Evolutionary conservation across 2,888 invertebrate genomes (phyloP).

Genomic region (Antitype chi): DNA sequence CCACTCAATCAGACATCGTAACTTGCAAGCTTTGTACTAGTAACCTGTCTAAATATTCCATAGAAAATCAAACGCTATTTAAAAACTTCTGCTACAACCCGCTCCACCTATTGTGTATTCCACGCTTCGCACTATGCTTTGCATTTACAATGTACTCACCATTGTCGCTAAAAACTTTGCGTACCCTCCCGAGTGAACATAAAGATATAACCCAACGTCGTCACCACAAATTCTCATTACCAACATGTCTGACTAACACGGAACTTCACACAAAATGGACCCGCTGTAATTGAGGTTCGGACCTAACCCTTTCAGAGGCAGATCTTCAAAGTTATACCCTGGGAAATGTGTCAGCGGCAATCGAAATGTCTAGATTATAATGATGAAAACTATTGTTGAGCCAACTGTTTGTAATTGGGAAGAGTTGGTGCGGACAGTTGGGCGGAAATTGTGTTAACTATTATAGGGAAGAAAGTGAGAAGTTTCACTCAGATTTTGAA

Average conservation of each 20-base stretch:
- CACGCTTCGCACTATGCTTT: conserved; percentile 12
- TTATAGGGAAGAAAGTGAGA: background rate
- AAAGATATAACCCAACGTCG: conserved; percentile 46
- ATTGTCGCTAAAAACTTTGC: conserved; percentile 45
- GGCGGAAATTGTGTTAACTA: conserved; percentile 7
- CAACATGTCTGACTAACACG: conserved; percentile 54
- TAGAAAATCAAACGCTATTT: conserved; percentile 25
- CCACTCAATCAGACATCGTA: background rate
- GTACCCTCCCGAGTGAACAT: conserved; percentile 31
- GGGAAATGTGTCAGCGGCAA: conserved; percentile 65
- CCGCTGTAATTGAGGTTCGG: conserved; percentile 61
- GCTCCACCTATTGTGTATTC: background rate
- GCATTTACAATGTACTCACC: conserved; percentile 25
- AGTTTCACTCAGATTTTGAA: background rate
- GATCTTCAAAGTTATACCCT: conserved; percentile 66
- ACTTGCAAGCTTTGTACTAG: background rate
- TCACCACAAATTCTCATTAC: conserved; percentile 64
- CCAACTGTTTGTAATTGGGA: conserved; percentile 39
- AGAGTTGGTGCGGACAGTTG: conserved; percentile 15
- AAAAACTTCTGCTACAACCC: conserved; percentile 22
- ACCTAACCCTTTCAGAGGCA: conserved; percentile 60
- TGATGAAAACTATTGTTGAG: conserved; percentile 41
- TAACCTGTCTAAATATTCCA: background rate
- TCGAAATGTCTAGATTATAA: conserved; percentile 60
- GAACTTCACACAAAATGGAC: conserved; percentile 60